Evolutionary conservation across 2,888 invertebrate species (phyloP), one percentile per base, ranked within the genome.

Genomic region (Dolichopus griseipennis): DNA sequence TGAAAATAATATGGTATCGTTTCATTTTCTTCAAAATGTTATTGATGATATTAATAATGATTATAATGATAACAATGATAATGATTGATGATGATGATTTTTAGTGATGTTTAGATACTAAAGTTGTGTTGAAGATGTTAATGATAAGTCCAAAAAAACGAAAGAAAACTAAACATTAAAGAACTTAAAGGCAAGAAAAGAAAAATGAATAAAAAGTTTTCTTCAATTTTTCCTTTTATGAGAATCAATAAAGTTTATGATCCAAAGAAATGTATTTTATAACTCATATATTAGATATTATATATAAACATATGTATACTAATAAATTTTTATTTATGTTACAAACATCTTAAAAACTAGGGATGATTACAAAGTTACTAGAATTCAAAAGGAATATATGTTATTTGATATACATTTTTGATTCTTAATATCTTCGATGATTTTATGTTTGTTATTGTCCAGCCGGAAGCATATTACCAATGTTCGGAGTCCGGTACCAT

Each of bases 161-260:
- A 43, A 4, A 43, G 12, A 43, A 9, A n/a, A n/a, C n/a, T n/a
- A n/a, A 27, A 27, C 27, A 27, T 12, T 52, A 37, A 12, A 37
- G 37, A 37, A 27, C 41, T 9, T n/a, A 52, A 52, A 52, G 15
- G n/a, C n/a, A n/a, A 52, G 18, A 52, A 52, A 18, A 52, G 18
- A 52, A 4, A 52, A 52, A n/a, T 18, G n/a, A 52, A 52, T 18
- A 52, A 52, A 18, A 52, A 52, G n/a, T 52, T 52, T 52, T 37
- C 37, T 52, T 18, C 18, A 18, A 18, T 52, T 52, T 37, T 37
- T 37, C 18, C 6, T 52, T 52, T 52, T 52, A 52, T 18, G 52
- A 52, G 52, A 52, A 52, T 52, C 52, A 52, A 52, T 52, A 52
- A 52, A 52, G 52, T 52, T 52, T 52, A 52, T 52, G 52, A 52